phyloP scores from a whole-genome alignment of 2,888 invertebrate species.

The Drosophila ochracea region DNA sequence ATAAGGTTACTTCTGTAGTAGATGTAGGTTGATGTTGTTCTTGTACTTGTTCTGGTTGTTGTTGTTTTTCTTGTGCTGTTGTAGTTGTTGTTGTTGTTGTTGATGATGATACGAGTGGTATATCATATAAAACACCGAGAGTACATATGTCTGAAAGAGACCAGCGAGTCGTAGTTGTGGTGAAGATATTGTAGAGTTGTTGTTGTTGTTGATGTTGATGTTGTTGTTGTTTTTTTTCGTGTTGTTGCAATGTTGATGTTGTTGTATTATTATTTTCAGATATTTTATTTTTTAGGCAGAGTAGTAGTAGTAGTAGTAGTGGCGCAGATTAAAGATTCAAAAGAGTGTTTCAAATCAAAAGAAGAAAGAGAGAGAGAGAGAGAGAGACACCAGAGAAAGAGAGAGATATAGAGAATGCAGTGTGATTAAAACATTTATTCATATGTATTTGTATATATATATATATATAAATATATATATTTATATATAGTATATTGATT shows the following conservation, averaged over 20 bases:
- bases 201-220: conserved; percentile 39
- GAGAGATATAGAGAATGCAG: conserved; percentile 73
- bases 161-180: conserved; percentile 69
- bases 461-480: conserved; percentile 46
- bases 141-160: conserved; percentile 71
- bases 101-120: conserved; percentile 58
- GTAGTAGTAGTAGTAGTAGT: conserved; percentile 65
- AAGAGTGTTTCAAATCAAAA: conserved; percentile 74
- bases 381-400: conserved; percentile 75
- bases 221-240: conserved; percentile 40
- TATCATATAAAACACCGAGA: conserved; percentile 74
- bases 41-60: conserved; percentile 56
- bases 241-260: conserved; percentile 57
- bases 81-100: conserved; percentile 51
- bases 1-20: conserved; percentile 59
- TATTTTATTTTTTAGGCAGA: conserved; percentile 63
- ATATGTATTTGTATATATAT: conserved; percentile 52
- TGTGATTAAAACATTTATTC: conserved; percentile 77
- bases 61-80: conserved; percentile 57
- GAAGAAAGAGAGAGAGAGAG: conserved; percentile 58
- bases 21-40: conserved; percentile 62
- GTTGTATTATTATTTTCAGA: conserved; percentile 57
- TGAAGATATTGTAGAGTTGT: conserved; percentile 46
- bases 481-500: conserved; percentile 49
- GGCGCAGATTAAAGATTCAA: conserved; percentile 76